Percentiles rank a stretch among this genome's conserved stretches.
Conservation (phyloP, 2,113 vertebrate species). For the Malaclemys terrapin region DNA sequence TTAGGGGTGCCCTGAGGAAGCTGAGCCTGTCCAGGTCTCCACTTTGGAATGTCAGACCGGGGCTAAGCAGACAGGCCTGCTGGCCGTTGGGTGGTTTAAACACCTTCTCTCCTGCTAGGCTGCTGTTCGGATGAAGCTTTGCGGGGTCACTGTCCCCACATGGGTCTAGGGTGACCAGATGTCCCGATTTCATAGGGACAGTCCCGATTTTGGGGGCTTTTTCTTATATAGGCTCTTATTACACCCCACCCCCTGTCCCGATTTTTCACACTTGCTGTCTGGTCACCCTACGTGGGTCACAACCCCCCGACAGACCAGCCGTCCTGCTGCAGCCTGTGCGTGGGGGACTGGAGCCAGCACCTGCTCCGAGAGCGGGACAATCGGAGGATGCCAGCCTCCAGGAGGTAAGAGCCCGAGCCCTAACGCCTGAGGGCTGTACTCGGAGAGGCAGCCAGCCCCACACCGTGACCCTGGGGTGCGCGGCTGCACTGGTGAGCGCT, state of each 20-base stretch:
- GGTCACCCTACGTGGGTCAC: background rate
- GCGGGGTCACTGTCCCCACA: background rate
- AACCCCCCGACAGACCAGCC: background rate
- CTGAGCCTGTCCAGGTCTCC: background rate
- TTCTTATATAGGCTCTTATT: too few species aligned
- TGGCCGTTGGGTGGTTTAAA: background rate
- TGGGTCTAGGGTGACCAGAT: too few species aligned
- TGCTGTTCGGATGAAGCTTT: background rate
- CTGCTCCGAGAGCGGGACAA: background rate
- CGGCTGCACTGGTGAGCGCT: background rate
- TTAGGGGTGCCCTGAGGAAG: background rate
- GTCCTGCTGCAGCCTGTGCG: background rate
- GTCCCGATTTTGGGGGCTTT: too few species aligned
- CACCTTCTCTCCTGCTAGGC: background rate
- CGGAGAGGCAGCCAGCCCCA: background rate
- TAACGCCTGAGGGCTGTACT: too few species aligned
- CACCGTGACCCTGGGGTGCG: background rate
- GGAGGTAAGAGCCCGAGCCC: background rate
- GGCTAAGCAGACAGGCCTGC: background rate
- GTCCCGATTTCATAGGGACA: too few species aligned
- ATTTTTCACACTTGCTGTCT: too few species aligned
- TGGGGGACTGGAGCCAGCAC: background rate
- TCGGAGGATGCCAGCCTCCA: background rate
- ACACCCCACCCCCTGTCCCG: too few species aligned
- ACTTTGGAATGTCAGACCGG: background rate